Base-by-base conservation (phyloP, 2,113 vertebrate species). In the Poeciliopsis retropinna region DNA sequence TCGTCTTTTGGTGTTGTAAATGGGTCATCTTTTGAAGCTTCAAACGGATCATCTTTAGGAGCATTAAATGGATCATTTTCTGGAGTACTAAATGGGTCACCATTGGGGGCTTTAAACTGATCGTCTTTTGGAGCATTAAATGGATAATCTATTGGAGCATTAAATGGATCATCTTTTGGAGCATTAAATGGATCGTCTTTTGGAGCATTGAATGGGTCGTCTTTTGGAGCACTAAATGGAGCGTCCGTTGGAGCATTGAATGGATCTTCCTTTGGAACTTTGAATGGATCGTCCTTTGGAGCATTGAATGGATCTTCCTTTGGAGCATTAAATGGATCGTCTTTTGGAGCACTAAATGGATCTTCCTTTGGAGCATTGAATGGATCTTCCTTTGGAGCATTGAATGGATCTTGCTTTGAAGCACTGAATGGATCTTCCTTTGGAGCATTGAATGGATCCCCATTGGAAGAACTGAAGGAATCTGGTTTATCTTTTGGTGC, bases 321-420 rank as follows among this genome's bases (percentile, higher is more conserved):
- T 12, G 78, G 57, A 3, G 88, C 31, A 37, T 13, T 17, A 22
- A 91, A 91, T 11, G 85, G 84, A 80, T 90, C 85, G 0, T 81
- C 80, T 37, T 87, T 91, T 0, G 85, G 60, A 0, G 76, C 11
- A 0, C 29, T 87, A 0, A 87, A 91, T 0, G 76, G 73, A 41
- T 84, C 81, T 4, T 76, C n/a, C 3, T 88, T 79, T 3, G 89
- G 64, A 0, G 70, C 37, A 39, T 10, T 75, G 25, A 87, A 89
- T 0, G 83, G 80, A 39, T 85, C 85, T 6, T 66, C 61, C 22
- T 88, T 85, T 6, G 78, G 57, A 1, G 88, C 34, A 32, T 13
- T 22, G n/a, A 91, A 91, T 13, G 85, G 84, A 78, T 90, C 85
- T 0, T 83, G 78, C 44, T 87, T 91, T 0, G 86, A 41, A 0